phyloP scores from a whole-genome alignment of 2,113 vertebrate species.

The Paratilapia polleni region DNA sequence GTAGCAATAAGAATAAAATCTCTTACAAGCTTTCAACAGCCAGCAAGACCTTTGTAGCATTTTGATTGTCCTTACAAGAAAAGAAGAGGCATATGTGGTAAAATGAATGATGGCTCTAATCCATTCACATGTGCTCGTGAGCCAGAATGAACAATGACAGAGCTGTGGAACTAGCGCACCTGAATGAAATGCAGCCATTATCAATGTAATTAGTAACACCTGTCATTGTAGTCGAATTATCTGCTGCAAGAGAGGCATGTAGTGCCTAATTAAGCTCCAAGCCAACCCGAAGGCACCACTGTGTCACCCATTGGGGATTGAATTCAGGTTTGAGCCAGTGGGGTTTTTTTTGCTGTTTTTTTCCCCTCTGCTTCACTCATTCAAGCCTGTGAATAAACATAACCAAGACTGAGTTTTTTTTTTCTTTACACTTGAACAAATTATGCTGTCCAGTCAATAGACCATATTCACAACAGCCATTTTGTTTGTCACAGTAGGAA shows the following conservation, averaged over 20 bases:
- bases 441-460: background rate
- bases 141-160: background rate
- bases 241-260: background rate
- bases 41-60: background rate
- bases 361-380: background rate
- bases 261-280: background rate
- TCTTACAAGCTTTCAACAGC: background rate
- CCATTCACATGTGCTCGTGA: background rate
- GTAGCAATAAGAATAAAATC: background rate
- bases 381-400: background rate
- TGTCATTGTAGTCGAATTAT: slow-evolving; percentile 4
- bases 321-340: background rate
- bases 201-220: slow-evolving; percentile 13
- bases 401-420: background rate
- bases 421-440: background rate
- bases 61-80: background rate
- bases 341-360: background rate
- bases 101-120: background rate
- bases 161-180: background rate
- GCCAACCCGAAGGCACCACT: background rate
- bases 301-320: background rate
- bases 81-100: background rate
- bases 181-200: background rate
- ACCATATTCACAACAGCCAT: background rate
- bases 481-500: background rate